phyloP scores from a whole-genome alignment of 2,888 invertebrate genomes.

The Anticlea derivata region DNA sequence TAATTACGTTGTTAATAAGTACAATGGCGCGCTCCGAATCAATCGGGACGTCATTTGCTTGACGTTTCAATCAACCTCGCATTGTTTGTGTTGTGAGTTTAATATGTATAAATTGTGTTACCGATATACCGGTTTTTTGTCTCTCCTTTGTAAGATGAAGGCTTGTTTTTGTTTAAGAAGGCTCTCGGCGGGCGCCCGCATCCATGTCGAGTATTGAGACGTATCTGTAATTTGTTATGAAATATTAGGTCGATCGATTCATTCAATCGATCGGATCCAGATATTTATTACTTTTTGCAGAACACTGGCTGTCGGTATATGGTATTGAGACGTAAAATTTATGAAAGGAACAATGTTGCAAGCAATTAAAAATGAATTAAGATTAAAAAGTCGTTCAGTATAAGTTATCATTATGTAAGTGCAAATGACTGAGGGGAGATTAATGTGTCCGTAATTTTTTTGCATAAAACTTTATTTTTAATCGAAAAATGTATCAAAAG shows the following conservation, averaged over 20 bases:
- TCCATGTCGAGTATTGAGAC: conserved; percentile 60
- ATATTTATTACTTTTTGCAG: conserved; percentile 28
- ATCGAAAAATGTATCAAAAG: conserved; percentile 49
- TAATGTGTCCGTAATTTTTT: conserved; percentile 53
- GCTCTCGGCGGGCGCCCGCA: conserved; percentile 50
- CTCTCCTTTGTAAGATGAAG: conserved; percentile 60
- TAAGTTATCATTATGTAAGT: conserved; percentile 32
- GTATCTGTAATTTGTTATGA: conserved; percentile 69
- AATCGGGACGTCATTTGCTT: conserved; percentile 75
- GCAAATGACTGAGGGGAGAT: conserved; percentile 46
- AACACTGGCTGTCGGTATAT: conserved; percentile 20
- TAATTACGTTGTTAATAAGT: conserved; percentile 81
- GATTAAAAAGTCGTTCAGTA: conserved; percentile 41
- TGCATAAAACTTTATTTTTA: conserved; percentile 52
- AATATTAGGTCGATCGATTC: conserved; percentile 58
- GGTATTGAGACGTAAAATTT: conserved; percentile 25
- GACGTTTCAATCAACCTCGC: conserved; percentile 82
- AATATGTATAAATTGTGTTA: conserved; percentile 81
- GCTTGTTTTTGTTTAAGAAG: conserved; percentile 59
- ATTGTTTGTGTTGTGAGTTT: conserved; percentile 82
- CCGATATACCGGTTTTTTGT: conserved; percentile 78
- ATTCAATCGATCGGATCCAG: conserved; percentile 35
- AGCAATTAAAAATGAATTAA: conserved; percentile 42
- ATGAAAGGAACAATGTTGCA: conserved; percentile 32
- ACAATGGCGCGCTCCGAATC: conserved; percentile 71